These are phyloP conservation scores for Australoheros scitulus DNA, from an alignment of 2,113 vertebrate species.

Conservation along the genomic window DNA sequence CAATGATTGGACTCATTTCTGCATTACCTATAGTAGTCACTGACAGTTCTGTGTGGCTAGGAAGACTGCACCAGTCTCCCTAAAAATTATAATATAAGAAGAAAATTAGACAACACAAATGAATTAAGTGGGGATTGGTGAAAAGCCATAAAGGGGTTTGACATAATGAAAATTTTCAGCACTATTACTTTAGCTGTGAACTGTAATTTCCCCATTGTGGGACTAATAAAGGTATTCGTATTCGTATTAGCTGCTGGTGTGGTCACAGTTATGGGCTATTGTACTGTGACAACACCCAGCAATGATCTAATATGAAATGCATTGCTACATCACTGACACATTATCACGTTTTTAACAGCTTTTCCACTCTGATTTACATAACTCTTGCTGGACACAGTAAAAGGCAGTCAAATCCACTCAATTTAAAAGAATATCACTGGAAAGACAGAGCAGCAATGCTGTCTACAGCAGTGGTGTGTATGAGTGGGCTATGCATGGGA, in stretches of 20 bases:
- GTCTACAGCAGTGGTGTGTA: neutral
- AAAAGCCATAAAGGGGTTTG: neutral
- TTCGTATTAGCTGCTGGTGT: neutral
- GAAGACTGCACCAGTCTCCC: neutral
- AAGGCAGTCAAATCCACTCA: neutral
- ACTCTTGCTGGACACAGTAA: neutral
- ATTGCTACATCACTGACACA: neutral
- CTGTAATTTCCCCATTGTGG: no score
- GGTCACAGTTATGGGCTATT: neutral
- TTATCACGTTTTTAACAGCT: neutral
- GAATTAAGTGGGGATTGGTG: neutral
- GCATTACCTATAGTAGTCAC: neutral
- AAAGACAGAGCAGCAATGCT: neutral
- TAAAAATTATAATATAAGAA: neutral
- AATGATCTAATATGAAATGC: neutral
- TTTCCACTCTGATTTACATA: neutral
- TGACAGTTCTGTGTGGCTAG: accelerated
- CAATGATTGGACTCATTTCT: neutral
- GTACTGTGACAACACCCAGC: constrained; percentile 19
- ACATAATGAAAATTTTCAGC: neutral
- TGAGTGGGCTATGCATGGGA: neutral
- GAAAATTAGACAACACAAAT: neutral
- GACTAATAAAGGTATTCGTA: no score
- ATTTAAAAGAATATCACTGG: neutral
- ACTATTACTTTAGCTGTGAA: neutral